Conservation (phyloP, 2,888 invertebrate genomes). For the Rotaria socialis region DNA sequence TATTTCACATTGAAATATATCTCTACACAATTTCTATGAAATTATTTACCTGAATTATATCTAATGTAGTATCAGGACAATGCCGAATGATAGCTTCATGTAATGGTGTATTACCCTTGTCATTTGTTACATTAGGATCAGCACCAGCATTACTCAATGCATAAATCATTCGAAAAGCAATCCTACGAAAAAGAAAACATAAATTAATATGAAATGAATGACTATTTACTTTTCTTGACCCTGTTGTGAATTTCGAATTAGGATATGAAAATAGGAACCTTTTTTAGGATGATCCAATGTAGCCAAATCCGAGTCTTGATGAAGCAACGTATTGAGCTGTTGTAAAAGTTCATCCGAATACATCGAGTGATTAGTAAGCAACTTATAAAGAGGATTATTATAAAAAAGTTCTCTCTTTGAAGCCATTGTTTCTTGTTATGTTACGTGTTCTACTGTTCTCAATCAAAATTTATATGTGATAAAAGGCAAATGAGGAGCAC, state of each 20-base stretch:
- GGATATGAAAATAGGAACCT: not conserved
- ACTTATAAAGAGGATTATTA: not conserved
- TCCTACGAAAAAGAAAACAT: not conserved
- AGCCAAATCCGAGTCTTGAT: not conserved
- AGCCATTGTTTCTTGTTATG: too few relatives aligned
- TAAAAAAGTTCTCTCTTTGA: too few relatives aligned
- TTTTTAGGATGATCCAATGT: not conserved
- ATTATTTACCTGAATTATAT: constrained; percentile 40
- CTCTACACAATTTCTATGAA: too few relatives aligned
- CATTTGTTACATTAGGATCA: constrained; percentile 38
- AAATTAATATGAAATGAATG: not conserved
- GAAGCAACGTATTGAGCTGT: not conserved
- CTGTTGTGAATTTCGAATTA: not conserved
- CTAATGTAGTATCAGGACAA: not conserved
- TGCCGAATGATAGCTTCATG: constrained; percentile 34
- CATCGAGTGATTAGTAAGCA: not conserved
- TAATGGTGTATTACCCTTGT: constrained; percentile 41
- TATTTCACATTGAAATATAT: too few relatives aligned
- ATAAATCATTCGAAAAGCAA: constrained; percentile 43
- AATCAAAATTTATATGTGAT: too few relatives aligned
- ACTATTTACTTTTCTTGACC: not conserved
- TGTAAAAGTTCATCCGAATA: not conserved
- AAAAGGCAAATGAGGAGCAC: too few relatives aligned
- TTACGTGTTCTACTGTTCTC: too few relatives aligned
- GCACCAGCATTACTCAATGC: constrained; percentile 43